Percentiles rank a stretch among this genome's conserved stretches.
These are phyloP conservation scores for Cephalophus harveyi DNA, from an alignment of 2,113 vertebrate genomes.

Conservation along the genomic window DNA sequence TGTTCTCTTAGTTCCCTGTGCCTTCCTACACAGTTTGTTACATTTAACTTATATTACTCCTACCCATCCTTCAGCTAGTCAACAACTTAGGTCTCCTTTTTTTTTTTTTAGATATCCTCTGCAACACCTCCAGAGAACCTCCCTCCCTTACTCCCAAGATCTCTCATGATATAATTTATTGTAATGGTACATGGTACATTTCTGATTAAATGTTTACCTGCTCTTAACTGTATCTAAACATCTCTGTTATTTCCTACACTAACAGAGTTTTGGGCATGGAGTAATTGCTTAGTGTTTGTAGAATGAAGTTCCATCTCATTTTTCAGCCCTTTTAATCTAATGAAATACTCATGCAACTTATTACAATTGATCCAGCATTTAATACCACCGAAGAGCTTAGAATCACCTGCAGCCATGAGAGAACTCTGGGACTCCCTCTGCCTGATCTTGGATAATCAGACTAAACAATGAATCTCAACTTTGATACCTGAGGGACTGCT, in stretches of 20 bases:
- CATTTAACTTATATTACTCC: neutral
- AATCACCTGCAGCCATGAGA: neutral
- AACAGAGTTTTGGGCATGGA: neutral
- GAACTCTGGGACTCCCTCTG: neutral
- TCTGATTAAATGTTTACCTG: neutral
- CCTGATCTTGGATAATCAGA: neutral
- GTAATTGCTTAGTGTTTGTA: neutral
- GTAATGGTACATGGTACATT: accelerated
- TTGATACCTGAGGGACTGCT: neutral
- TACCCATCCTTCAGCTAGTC: neutral
- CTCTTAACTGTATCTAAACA: neutral
- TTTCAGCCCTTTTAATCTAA: neutral
- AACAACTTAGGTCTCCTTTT: neutral
- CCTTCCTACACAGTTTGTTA: neutral
- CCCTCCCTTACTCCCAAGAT: neutral
- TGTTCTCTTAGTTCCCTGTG: neutral
- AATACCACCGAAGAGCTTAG: neutral
- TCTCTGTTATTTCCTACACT: neutral
- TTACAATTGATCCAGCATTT: neutral
- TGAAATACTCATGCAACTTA: neutral
- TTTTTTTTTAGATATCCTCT: neutral
- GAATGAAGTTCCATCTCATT: neutral
- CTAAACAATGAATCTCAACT: neutral
- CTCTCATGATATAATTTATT: neutral
- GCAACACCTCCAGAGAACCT: neutral